These are phyloP conservation scores for Drosophila nasuta DNA, from an alignment of 1,140 invertebrate genomes.

Conservation along the genomic window DNA sequence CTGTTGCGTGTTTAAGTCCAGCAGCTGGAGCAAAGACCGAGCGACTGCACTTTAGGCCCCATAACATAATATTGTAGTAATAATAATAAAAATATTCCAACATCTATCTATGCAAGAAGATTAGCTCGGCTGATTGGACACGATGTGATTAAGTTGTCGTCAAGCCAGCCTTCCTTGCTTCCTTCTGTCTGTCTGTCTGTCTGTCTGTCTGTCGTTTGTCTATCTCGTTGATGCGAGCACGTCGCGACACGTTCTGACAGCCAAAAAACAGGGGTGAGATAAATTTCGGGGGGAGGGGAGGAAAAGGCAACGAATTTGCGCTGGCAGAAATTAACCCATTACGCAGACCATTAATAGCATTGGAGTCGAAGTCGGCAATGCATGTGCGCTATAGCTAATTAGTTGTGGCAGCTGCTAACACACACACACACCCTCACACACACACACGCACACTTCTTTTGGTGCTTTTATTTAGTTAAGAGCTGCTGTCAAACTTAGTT, in stretches of 20 bases:
- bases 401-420: constrained; percentile 74
- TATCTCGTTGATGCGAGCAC: constrained; percentile 38
- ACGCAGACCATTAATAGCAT: constrained; percentile 72
- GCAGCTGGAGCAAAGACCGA: background rate
- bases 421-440: too few species aligned
- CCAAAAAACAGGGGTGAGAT: background rate
- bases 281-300: background rate
- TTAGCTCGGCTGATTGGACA: constrained; percentile 79
- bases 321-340: constrained; percentile 76
- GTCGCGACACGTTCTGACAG: constrained; percentile 43
- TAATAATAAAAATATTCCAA: constrained; percentile 53
- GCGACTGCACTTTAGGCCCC: constrained; percentile 18
- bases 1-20: constrained; percentile 58
- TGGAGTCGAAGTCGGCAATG: constrained; percentile 52
- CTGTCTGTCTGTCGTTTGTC: constrained; percentile 13
- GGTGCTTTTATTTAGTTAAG: constrained; percentile 10
- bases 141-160: constrained; percentile 80
- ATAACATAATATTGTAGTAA: constrained; percentile 26
- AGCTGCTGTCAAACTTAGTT: constrained; percentile 62
- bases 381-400: constrained; percentile 70
- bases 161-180: constrained; percentile 19
- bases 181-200: too few species aligned
- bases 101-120: constrained; percentile 41
- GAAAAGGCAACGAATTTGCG: constrained; percentile 31
- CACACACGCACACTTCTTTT: constrained; percentile 7